phyloP scores from a whole-genome alignment of 2,113 vertebrate genomes.

The Triplophysa siluroides region DNA sequence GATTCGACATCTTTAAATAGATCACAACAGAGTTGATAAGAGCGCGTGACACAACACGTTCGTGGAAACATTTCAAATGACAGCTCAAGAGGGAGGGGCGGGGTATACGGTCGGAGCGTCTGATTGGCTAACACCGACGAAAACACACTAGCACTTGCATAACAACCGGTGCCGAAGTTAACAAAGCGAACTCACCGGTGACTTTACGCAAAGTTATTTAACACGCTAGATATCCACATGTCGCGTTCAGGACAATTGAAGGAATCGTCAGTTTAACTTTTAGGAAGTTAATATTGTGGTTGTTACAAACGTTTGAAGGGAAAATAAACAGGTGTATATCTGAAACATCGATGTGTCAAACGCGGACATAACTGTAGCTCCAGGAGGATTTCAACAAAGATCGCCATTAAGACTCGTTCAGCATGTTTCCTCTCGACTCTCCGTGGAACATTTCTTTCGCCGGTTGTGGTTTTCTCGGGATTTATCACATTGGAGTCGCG shows the following conservation, averaged over 20 bases:
- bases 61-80: slow-evolving; percentile 34
- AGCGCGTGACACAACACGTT: background rate
- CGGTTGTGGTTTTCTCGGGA: slow-evolving; percentile 93
- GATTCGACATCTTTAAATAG: too few relatives aligned
- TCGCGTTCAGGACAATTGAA: too few relatives aligned
- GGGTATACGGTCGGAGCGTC: background rate
- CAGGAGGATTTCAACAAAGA: background rate
- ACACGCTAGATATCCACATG: background rate
- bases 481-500: slow-evolving; percentile 95
- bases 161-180: background rate
- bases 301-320: background rate
- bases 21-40: background rate
- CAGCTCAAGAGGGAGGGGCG: background rate
- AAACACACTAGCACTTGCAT: background rate
- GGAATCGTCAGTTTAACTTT: too few relatives aligned
- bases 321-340: too few relatives aligned
- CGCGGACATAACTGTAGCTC: background rate
- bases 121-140: slow-evolving; percentile 9
- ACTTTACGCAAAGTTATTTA: background rate
- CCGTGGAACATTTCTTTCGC: slow-evolving; percentile 97
- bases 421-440: slow-evolving; percentile 87
- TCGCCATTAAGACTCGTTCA: slow-evolving; percentile 22
- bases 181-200: slow-evolving; percentile 24
- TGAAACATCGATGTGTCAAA: background rate
- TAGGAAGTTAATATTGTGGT: background rate